Percentiles rank a stretch among this genome's conserved stretches.
These are phyloP conservation scores for Aspidapion aeneum DNA, from an alignment of 2,888 invertebrate species.

Conservation along the genomic window DNA sequence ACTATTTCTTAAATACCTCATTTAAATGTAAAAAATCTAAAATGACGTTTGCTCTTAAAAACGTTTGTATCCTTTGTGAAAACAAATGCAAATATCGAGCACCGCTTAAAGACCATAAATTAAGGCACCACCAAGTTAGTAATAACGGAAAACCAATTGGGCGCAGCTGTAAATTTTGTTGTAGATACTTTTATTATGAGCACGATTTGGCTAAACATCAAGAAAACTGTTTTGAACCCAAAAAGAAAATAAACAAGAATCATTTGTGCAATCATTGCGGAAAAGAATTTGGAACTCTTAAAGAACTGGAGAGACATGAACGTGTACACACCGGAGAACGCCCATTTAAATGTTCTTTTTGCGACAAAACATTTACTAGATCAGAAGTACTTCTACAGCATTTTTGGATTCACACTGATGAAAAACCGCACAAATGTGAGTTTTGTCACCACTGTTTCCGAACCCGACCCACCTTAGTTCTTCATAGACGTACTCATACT, in stretches of 20 bases:
- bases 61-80: background rate
- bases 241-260: constrained; percentile 44
- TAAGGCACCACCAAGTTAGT: background rate
- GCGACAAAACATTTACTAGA: background rate
- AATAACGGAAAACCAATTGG: background rate
- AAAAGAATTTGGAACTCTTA: background rate
- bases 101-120: background rate
- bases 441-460: constrained; percentile 55
- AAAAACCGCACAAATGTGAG: constrained; percentile 43
- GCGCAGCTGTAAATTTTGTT: background rate
- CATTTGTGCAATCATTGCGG: background rate
- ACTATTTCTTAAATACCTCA: no score
- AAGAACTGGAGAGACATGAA: background rate
- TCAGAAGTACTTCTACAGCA: background rate
- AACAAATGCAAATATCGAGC: background rate
- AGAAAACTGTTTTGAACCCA: constrained; percentile 37
- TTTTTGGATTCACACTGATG: background rate
- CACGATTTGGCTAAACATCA: background rate
- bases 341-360: background rate
- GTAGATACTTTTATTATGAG: background rate
- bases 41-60: background rate
- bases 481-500: background rate
- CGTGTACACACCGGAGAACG: background rate
- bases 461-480: constrained; percentile 30
- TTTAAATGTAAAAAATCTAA: no score